Base-by-base conservation (phyloP, 2,113 vertebrate genomes). In the Pitta sordida region DNA sequence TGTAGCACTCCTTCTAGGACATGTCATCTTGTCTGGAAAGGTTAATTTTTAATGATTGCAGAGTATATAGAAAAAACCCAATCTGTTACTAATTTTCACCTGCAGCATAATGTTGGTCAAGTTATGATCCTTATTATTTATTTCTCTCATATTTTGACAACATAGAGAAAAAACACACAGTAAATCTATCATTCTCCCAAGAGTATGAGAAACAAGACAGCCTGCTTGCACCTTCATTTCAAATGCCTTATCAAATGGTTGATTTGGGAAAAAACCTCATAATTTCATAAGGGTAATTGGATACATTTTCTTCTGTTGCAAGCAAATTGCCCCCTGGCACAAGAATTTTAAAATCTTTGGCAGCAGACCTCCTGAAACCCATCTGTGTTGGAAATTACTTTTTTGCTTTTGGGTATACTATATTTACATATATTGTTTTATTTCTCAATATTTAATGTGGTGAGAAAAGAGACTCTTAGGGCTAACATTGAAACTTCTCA, bases 341-440 rank as follows among this genome's bases (percentile, higher is more conserved):
- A 91, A 80, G 68, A 90, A 88, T 95, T 97, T 97, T 62, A 68
- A 93, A 95, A 91, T 92, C 74, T 96, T 96, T 98, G 97, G 81
- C 95, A 97, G 93, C 64, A 10, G 95, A 96, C 51, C 60, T 96
- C 63, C 75, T 81, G 83, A 96, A 97, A 97, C 91, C 86, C 96
- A 97, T 98, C 96, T 97, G 94, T 95, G 93, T 96, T 95, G 80
- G 92, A 98, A 97, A 97, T 97, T 94, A 94, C 91, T 87, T 95
- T 97, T 96, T 95, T 96, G 90, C 93, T 97, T 97, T 96, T 79
- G 92, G 94, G 79, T 82, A 95, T 91, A 96, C 93, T 97, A 65
- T 97, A 96, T 97, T 97, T 97, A 97, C 90, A 97, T 97, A 94
- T 95, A 95, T 97, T 79, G 83, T 71, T 96, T 96, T 94, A 94